Base-by-base conservation (phyloP, 2,797 vertebrate species). In the Aplochiton taeniatus region DNA sequence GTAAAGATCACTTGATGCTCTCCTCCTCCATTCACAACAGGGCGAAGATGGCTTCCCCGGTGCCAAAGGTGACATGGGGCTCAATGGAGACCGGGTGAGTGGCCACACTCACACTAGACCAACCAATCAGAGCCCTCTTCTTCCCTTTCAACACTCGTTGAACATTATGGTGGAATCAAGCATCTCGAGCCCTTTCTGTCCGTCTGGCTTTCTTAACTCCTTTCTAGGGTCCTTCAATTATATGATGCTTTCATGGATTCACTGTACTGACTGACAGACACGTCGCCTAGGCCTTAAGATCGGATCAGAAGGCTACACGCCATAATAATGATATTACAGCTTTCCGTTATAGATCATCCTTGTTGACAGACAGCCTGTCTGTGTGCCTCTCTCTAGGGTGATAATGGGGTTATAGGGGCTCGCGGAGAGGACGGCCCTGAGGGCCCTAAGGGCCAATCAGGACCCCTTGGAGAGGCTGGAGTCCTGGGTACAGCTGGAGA, bases 31-130 rank as follows among this genome's bases (percentile, higher is more conserved):
- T 55, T 55, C 46, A 53, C 62, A 47, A 43, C 81, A 97, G 96
- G 96, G 96, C 83, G 95, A 96, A 89, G 95, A 96, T 17, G 95
- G 95, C 65, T 97, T 96, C 73, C 94, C 94, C 0, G 96, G 95
- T 69, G 90, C 91, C 79, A 96, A 96, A 90, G 95, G 95, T 49
- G 95, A 97, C 61, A 92, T 90, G 83, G 95, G 95, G 43, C 70
- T 87, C 69, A 94, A 92, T 60, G 95, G 95, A 87, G 95, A 98
- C 74, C 85, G 88, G 90, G 94, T 97, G 88, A 94, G 93, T 42
- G 51, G 6, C 44, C 20, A 14, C 4, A 50, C 16, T 12, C 11
- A 50, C n/a, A 1, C 31, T 50, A 60, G 42, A 45, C 18, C 13
- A 45, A 52, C n/a, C 4, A 16, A 16, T 57, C 17, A 20, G 45